Base-by-base conservation (phyloP, 2,797 vertebrate species). In the Melanotaenia maccullochi region DNA sequence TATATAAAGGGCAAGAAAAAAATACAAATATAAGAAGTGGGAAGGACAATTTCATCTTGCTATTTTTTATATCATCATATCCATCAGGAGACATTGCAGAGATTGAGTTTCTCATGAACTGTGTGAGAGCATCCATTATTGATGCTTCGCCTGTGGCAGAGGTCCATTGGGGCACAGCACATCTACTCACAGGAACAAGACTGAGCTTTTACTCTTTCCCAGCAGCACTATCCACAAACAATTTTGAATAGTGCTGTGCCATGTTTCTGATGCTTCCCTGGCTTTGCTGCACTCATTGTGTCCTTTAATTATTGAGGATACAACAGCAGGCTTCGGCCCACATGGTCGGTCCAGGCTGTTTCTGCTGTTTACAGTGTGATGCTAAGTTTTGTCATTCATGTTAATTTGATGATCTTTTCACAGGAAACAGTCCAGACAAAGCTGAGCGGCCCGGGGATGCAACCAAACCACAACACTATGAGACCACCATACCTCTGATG, bases 401-500 rank as follows among this genome's bases (percentile, higher is more conserved):
- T 28, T 40, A 60, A 81, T 75, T 66, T 60, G 44, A 44, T 89
- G 49, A 68, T 80, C 35, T 86, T 80, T 87, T 86, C 25, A 71
- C 90, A 95, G 94, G 85, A 78, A 89, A 72, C 73, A 33, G 76
- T 82, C 65, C 73, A 57, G 76, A 81, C 33, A 13, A 78, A 73
- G 59, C 70, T 4, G 47, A 82, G 42, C 67, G 11, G 35, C 78
- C 11, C 20, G 78, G 57, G 54, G 69, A 77, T 8, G 58, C 65
- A 42, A 25, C 68, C 65, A 79, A 71, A 77, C 69, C 78, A 49
- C 75, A 90, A 33, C 87, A 68, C 71, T 81, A 82, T 66, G 82
- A 69, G 82, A 94, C 89, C 76, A 93, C 85, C 3, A 70, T 93
- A 65, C 94, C 94, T n/a, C 73, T 92, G 65, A 83, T 94, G 76